phyloP scores from a whole-genome alignment of 2,888 invertebrate species.

The Cordilura impudica region DNA sequence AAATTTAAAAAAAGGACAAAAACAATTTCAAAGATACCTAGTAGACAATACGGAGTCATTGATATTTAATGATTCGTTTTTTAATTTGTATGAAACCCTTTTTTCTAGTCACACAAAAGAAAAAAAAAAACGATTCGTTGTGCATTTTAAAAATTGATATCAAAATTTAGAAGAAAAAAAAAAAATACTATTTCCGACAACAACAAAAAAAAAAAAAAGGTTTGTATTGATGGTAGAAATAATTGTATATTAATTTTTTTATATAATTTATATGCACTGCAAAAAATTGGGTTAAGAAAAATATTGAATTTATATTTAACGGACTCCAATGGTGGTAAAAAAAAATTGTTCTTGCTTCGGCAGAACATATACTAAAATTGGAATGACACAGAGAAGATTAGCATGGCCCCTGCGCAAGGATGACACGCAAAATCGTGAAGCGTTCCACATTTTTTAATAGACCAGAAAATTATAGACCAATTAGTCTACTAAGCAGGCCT shows the following conservation, averaged over 20 bases:
- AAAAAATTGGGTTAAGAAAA: no score
- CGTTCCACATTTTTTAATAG: constrained; percentile 82
- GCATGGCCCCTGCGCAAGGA: constrained; percentile 96
- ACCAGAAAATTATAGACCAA: no score
- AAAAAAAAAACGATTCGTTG: background rate
- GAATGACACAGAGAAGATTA: constrained; percentile 96
- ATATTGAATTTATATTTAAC: no score
- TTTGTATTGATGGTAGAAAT: background rate
- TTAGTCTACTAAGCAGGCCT: no score
- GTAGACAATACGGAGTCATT: constrained; percentile 55
- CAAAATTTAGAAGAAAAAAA: background rate
- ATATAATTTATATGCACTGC: no score
- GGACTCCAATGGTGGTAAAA: no score
- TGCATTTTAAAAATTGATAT: constrained; percentile 15
- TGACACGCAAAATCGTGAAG: constrained; percentile 96
- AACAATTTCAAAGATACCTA: constrained; percentile 41
- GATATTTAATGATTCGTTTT: constrained; percentile 32
- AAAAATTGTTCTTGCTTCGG: constrained; percentile 85
- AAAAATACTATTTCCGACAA: background rate
- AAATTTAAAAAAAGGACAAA: constrained; percentile 47
- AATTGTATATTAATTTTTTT: no score
- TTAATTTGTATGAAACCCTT: background rate
- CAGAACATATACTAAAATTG: constrained; percentile 93
- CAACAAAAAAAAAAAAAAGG: background rate
- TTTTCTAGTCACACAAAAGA: constrained; percentile 8